These are phyloP conservation scores for Cecidostiba fungosa DNA, from an alignment of 2,888 invertebrate species.

Conservation along the genomic window DNA sequence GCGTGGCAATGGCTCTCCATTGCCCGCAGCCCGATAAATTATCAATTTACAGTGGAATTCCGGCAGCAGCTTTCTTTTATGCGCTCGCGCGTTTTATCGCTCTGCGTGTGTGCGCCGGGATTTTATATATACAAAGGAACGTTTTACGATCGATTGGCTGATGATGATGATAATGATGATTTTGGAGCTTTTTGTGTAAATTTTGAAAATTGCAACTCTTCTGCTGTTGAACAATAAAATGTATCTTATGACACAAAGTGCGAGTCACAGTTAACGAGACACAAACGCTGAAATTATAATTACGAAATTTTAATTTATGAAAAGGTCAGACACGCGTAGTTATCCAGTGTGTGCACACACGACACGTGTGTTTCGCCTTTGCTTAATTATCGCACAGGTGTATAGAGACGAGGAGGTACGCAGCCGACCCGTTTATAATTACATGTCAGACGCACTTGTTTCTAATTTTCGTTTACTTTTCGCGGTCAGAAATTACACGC, in stretches of 20 bases:
- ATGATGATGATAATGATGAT: not conserved
- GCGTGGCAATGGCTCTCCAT: not conserved
- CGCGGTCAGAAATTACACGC: slow-evolving; percentile 47
- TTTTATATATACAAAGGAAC: not conserved
- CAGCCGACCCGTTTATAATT: slow-evolving; percentile 45
- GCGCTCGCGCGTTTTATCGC: not conserved
- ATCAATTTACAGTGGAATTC: slow-evolving; percentile 49
- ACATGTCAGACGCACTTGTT: slow-evolving; percentile 46
- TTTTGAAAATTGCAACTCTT: too few species aligned
- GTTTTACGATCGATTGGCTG: not conserved
- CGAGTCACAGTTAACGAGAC: not conserved
- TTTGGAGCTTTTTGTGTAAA: too few species aligned
- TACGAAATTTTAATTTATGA: not conserved
- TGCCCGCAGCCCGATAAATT: slow-evolving; percentile 35
- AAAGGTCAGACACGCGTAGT: not conserved
- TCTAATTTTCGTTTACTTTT: slow-evolving; percentile 62
- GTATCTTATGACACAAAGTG: too few species aligned
- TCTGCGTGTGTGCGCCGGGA: not conserved
- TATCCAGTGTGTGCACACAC: not conserved
- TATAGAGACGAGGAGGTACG: not conserved
- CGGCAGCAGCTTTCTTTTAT: not conserved
- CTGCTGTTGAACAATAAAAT: too few species aligned
- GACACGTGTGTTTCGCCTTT: not conserved
- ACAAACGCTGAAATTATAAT: not conserved
- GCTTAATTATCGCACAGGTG: slow-evolving; percentile 28